phyloP scores from a whole-genome alignment of 2,888 invertebrate genomes.

The Fabriciana adippe region DNA sequence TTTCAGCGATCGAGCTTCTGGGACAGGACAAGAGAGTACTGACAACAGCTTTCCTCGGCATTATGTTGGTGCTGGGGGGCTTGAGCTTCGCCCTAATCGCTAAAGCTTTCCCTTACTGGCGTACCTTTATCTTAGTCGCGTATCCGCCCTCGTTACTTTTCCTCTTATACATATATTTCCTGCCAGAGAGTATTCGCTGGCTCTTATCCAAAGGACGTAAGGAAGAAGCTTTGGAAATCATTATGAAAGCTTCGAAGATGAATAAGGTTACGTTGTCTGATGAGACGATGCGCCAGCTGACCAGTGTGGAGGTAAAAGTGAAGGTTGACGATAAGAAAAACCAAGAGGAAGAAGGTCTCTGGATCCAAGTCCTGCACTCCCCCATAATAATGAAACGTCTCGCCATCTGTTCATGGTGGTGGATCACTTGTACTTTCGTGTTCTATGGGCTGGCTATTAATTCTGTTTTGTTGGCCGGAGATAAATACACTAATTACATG shows the following conservation, averaged over 20 bases:
- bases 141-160: constrained; percentile 88
- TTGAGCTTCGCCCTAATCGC: constrained; percentile 86
- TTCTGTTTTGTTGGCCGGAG: constrained; percentile 88
- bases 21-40: constrained; percentile 73
- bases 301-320: constrained; percentile 59
- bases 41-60: constrained; percentile 71
- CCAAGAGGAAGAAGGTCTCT: constrained; percentile 53
- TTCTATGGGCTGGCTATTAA: constrained; percentile 91
- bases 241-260: constrained; percentile 84
- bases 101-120: constrained; percentile 87
- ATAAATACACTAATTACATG: constrained; percentile 90
- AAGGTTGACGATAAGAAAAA: constrained; percentile 56
- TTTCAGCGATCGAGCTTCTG: constrained; percentile 70
- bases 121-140: constrained; percentile 84
- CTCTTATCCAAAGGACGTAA: constrained; percentile 86
- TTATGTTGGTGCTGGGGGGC: constrained; percentile 86
- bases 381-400: constrained; percentile 70
- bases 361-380: constrained; percentile 65
- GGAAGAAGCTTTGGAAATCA: constrained; percentile 84
- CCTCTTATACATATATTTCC: constrained; percentile 85
- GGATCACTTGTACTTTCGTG: constrained; percentile 90
- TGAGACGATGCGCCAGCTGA: constrained; percentile 67
- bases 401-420: constrained; percentile 83
- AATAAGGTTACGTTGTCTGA: constrained; percentile 80
- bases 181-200: constrained; percentile 92